These are phyloP conservation scores for Trinectes maculatus DNA, from an alignment of 2,113 vertebrate genomes.

Conservation along the genomic window DNA sequence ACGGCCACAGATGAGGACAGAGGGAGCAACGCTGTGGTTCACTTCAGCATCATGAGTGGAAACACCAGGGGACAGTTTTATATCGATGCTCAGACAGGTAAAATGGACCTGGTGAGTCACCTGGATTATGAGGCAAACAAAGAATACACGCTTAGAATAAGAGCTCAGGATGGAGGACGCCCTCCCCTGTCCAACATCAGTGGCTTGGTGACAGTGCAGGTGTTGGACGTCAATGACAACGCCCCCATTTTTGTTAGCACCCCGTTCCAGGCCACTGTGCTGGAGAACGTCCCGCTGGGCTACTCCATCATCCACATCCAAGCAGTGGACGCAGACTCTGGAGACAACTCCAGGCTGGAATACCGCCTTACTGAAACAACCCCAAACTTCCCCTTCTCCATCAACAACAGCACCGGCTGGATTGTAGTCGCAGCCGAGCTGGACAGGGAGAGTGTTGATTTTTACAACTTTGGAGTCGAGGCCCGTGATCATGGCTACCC, in stretches of 20 bases:
- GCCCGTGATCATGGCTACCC: constrained; percentile 90
- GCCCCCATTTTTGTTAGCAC: constrained; percentile 96
- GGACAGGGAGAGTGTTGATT: constrained; percentile 91
- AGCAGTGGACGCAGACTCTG: constrained; percentile 92
- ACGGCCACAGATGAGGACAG: constrained; percentile 89
- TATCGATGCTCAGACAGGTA: constrained; percentile 92
- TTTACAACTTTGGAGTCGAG: constrained; percentile 92
- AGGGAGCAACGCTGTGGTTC: constrained; percentile 91
- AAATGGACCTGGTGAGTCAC: constrained; percentile 89
- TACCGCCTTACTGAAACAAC: constrained; percentile 87
- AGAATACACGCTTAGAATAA: constrained; percentile 90
- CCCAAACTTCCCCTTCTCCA: constrained; percentile 86
- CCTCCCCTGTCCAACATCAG: constrained; percentile 95
- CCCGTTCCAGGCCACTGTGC: constrained; percentile 92
- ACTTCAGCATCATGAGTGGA: constrained; percentile 97
- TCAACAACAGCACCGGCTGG: constrained; percentile 96
- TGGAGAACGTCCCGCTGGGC: constrained; percentile 92
- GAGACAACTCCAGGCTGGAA: constrained; percentile 89
- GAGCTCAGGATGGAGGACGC: constrained; percentile 93
- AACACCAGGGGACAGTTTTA: constrained; percentile 96
- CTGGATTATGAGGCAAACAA: constrained; percentile 94
- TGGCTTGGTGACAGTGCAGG: constrained; percentile 91
- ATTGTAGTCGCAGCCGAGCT: constrained; percentile 90
- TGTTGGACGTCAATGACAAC: constrained; percentile 94
- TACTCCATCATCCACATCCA: constrained; percentile 94